Conservation (phyloP, 2,797 vertebrate species). For the Gobionotothen gibberifrons region DNA sequence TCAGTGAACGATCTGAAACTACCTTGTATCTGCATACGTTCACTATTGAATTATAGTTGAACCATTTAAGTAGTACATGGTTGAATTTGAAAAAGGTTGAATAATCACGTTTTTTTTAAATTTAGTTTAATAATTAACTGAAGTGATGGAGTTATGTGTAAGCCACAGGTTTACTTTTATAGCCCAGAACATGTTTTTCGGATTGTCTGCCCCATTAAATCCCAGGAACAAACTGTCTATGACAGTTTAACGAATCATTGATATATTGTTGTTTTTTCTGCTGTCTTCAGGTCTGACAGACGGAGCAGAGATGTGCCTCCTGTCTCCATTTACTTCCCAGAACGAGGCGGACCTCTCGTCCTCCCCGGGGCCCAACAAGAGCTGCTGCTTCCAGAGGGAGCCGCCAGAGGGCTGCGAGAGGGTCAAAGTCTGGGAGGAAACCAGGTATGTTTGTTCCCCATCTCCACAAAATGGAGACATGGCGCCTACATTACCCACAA, state of each 20-base stretch:
- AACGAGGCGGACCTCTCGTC: slow-evolving; percentile 75
- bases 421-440: slow-evolving; percentile 84
- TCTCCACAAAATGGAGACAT: background rate
- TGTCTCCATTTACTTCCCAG: slow-evolving; percentile 77
- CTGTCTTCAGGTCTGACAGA: slow-evolving; percentile 49
- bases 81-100: background rate
- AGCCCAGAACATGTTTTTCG: background rate
- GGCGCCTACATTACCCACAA: background rate
- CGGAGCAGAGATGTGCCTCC: slow-evolving; percentile 70
- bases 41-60: background rate
- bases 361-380: slow-evolving; percentile 93
- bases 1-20: background rate
- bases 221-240: background rate
- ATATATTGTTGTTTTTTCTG: background rate
- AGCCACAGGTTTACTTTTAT: background rate
- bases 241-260: background rate
- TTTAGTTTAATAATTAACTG: background rate
- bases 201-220: no score
- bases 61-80: background rate
- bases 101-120: background rate
- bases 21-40: background rate
- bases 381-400: slow-evolving; percentile 91
- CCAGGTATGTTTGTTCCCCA: slow-evolving; percentile 43
- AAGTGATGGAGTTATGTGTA: background rate
- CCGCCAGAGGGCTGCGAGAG: slow-evolving; percentile 93